Evolutionary conservation across 2,888 invertebrate genomes (phyloP).

Genomic region (Brachyptera risi): DNA sequence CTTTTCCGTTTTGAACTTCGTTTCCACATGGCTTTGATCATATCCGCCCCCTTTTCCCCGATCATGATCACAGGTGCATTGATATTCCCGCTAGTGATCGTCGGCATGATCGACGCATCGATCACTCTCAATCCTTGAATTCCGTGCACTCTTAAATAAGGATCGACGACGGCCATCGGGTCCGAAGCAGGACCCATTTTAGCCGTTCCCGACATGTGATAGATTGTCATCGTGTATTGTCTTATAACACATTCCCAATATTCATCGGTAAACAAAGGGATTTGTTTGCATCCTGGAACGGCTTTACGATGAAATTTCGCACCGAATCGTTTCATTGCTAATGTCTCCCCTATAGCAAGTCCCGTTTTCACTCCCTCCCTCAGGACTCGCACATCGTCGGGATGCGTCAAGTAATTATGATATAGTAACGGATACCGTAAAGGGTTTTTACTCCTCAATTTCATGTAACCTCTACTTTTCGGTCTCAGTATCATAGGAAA

Average conservation of each 20-base stretch:
- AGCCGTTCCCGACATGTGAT: slow-evolving; percentile 77
- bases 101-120: slow-evolving; percentile 85
- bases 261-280: slow-evolving; percentile 72
- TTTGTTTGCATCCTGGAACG: slow-evolving; percentile 77
- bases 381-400: slow-evolving; percentile 75
- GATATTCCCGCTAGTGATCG: slow-evolving; percentile 81
- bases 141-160: slow-evolving; percentile 70
- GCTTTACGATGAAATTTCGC: slow-evolving; percentile 69
- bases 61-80: slow-evolving; percentile 88
- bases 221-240: slow-evolving; percentile 84
- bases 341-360: slow-evolving; percentile 73
- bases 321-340: slow-evolving; percentile 73
- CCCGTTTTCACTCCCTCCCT: slow-evolving; percentile 85
- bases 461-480: slow-evolving; percentile 52
- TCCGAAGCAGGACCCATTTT: slow-evolving; percentile 80
- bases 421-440: slow-evolving; percentile 79
- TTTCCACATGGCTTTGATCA: slow-evolving; percentile 73
- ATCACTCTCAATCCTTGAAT: slow-evolving; percentile 74
- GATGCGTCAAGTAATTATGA: slow-evolving; percentile 88
- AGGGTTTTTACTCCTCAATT: slow-evolving; percentile 55
- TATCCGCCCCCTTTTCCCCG: slow-evolving; percentile 78
- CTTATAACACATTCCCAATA: slow-evolving; percentile 82
- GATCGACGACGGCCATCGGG: slow-evolving; percentile 77
- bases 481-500: slow-evolving; percentile 89
- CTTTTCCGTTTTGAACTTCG: too few species aligned